Evolutionary conservation across 2,888 invertebrate species (phyloP).

Genomic region (Platycnemis pennipes): DNA sequence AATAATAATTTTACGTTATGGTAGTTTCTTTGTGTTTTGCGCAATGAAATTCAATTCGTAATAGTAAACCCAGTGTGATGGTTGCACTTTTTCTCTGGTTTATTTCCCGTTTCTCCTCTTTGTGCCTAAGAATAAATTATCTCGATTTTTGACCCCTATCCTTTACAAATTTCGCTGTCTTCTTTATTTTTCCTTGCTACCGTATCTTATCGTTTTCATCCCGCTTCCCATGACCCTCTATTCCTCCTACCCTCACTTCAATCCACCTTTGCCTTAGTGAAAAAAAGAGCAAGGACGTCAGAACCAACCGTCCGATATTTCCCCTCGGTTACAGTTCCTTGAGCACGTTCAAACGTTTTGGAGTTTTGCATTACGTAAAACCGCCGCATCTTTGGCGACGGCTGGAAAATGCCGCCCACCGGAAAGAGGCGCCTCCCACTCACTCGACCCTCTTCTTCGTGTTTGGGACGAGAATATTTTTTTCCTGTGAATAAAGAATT

Average conservation of each 20-base stretch:
- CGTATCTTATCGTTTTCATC: not conserved
- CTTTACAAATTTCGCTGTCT: not conserved
- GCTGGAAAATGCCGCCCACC: not conserved
- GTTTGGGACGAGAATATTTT: not conserved
- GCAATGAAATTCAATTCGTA: too few relatives aligned
- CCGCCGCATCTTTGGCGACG: not conserved
- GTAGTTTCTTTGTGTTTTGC: too few relatives aligned
- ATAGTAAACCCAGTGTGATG: too few relatives aligned
- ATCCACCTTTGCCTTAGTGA: not conserved
- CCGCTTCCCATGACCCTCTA: not conserved
- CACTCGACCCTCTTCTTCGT: not conserved
- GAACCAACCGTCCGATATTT: not conserved
- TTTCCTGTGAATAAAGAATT: not conserved
- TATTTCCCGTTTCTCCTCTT: too few relatives aligned
- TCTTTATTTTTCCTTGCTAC: not conserved
- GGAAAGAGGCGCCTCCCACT: not conserved
- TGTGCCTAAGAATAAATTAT: too few relatives aligned
- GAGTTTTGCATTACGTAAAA: conserved; percentile 30
- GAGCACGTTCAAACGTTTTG: conserved; percentile 27
- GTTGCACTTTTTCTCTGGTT: too few relatives aligned
- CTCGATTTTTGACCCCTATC: not conserved
- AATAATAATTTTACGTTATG: too few relatives aligned
- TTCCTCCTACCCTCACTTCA: not conserved
- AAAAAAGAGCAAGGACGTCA: not conserved
- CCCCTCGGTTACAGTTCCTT: not conserved